These are phyloP conservation scores for Glomeris maerens DNA, from an alignment of 1,140 invertebrate species.

Conservation along the genomic window DNA sequence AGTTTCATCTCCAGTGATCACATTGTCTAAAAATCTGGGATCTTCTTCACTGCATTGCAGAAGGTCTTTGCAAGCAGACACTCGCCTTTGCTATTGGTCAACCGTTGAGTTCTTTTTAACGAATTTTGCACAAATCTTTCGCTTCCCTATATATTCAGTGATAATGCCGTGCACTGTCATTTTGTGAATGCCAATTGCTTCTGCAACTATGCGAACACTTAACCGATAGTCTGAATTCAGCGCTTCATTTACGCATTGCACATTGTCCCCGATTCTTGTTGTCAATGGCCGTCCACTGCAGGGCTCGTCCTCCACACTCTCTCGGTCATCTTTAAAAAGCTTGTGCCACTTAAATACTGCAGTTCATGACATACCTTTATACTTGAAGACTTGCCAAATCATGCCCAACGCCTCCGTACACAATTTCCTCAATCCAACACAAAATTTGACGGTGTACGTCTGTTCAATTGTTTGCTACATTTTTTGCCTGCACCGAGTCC, in stretches of 20 bases:
- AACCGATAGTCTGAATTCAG: not conserved
- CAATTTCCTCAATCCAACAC: not conserved
- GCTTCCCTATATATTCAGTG: too few relatives aligned
- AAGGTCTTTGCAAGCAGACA: too few relatives aligned
- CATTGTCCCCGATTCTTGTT: not conserved
- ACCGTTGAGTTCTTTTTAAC: too few relatives aligned
- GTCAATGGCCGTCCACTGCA: not conserved
- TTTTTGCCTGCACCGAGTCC: too few relatives aligned
- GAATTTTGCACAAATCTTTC: too few relatives aligned
- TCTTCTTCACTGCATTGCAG: too few relatives aligned
- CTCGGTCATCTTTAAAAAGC: not conserved
- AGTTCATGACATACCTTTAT: not conserved
- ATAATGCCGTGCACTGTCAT: too few relatives aligned
- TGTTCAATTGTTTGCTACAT: not conserved
- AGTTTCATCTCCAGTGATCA: constrained; percentile 16
- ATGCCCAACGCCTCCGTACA: not conserved
- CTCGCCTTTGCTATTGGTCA: too few relatives aligned
- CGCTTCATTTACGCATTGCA: not conserved
- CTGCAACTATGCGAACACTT: not conserved
- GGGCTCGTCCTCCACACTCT: not conserved
- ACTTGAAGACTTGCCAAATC: not conserved
- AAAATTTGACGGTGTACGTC: not conserved
- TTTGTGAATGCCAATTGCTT: not conserved
- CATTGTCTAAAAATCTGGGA: constrained; percentile 6
- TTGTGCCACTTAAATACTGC: not conserved